These are phyloP conservation scores for Hermatobates lingyangjiaoensis DNA, from an alignment of 1,140 invertebrate species.

Conservation along the genomic window DNA sequence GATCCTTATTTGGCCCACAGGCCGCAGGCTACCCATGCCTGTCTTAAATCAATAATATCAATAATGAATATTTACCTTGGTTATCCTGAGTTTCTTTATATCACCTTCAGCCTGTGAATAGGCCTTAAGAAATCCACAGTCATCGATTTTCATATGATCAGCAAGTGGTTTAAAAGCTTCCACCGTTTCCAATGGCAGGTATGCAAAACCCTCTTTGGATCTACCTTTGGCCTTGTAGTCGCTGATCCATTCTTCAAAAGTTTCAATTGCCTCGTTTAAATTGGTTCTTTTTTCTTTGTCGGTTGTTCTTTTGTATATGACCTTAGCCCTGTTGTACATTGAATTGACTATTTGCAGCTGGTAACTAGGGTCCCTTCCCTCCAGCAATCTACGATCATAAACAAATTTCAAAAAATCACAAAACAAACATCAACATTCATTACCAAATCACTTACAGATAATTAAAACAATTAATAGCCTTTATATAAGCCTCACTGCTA, in stretches of 20 bases:
- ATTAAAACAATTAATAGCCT: too few relatives aligned
- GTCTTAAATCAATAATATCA: too few relatives aligned
- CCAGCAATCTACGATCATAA: slow-evolving; percentile 15
- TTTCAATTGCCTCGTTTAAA: slow-evolving; percentile 22
- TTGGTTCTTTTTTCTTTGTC: slow-evolving; percentile 23
- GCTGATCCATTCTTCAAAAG: slow-evolving; percentile 25
- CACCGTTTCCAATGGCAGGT: slow-evolving; percentile 23
- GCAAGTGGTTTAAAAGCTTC: slow-evolving; percentile 21
- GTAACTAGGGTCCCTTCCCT: slow-evolving; percentile 23
- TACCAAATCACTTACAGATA: too few relatives aligned
- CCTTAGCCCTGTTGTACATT: slow-evolving; percentile 23
- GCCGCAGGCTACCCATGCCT: too few relatives aligned
- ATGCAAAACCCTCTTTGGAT: slow-evolving; percentile 24
- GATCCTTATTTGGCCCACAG: too few relatives aligned
- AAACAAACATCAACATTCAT: too few relatives aligned
- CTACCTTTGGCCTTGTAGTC: slow-evolving; percentile 23
- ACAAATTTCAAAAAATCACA: slow-evolving; percentile 1
- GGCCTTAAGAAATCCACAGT: slow-evolving; percentile 21
- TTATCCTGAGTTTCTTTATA: slow-evolving; percentile 22
- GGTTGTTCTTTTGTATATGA: slow-evolving; percentile 24
- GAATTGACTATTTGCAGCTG: slow-evolving; percentile 25
- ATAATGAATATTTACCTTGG: slow-evolving; percentile 19
- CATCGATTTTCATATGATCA: slow-evolving; percentile 19
- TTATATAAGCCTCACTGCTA: too few relatives aligned
- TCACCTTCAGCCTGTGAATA: slow-evolving; percentile 22